Evolutionary conservation across 2,888 invertebrate species (phyloP).

Genomic region (Noctua janthina): DNA sequence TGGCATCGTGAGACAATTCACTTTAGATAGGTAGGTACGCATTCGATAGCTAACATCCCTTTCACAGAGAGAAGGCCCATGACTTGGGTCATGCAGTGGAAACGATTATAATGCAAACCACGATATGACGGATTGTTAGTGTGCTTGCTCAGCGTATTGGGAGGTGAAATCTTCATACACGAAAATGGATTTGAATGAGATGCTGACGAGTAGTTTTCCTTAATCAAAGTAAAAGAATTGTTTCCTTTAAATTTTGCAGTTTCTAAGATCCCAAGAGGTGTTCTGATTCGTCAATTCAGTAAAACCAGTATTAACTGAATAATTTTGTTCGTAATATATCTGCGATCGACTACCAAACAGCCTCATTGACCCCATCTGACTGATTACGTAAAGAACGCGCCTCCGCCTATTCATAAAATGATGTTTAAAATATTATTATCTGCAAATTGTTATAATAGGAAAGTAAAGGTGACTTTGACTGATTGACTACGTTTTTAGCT

Average conservation of each 20-base stretch:
- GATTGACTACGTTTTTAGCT: not conserved
- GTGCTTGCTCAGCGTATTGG: not conserved
- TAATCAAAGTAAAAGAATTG: not conserved
- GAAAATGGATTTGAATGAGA: not conserved
- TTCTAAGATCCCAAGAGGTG: conserved; percentile 10
- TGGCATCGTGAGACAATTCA: not conserved
- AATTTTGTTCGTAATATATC: conserved; percentile 7
- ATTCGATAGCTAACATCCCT: not conserved
- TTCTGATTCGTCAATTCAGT: conserved; percentile 5
- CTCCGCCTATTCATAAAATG: not conserved
- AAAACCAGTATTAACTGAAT: conserved; percentile 2
- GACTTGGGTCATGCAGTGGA: not conserved
- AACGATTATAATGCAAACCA: not conserved
- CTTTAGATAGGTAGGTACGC: not conserved
- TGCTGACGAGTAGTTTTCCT: not conserved
- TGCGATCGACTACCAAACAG: conserved; percentile 15
- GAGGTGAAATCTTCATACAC: not conserved
- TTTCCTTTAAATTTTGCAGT: not conserved
- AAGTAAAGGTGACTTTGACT: not conserved
- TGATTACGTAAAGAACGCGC: conserved; percentile 45
- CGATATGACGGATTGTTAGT: not conserved
- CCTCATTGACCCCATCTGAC: conserved; percentile 34
- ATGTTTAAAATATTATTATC: conserved; percentile 5
- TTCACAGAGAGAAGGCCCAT: not conserved
- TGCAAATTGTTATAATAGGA: not conserved